Percentiles rank a stretch among this genome's conserved stretches.
phyloP scores from a whole-genome alignment of 2,113 vertebrate species.

The Mionectes macconnelli region DNA sequence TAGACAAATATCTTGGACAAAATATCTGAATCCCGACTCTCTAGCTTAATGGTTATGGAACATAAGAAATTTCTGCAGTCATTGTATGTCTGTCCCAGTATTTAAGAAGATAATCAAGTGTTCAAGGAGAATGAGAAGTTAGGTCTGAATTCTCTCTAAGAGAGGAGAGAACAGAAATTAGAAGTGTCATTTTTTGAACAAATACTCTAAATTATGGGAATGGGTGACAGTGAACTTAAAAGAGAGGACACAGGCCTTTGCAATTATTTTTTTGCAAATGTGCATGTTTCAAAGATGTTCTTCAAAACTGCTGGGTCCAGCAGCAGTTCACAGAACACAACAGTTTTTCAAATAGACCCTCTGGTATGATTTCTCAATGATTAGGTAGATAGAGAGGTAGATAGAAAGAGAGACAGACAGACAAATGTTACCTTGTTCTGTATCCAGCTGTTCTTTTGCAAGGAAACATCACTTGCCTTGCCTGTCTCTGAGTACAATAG shows the following conservation, averaged over 20 bases:
- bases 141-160: background rate
- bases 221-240: background rate
- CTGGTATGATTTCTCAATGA: background rate
- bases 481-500: background rate
- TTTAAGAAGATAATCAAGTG: background rate
- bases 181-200: background rate
- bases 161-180: background rate
- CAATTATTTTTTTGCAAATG: background rate
- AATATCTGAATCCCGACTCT: background rate
- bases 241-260: background rate
- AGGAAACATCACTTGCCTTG: background rate
- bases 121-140: background rate
- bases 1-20: background rate
- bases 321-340: background rate
- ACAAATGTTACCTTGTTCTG: background rate
- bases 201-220: background rate
- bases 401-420: background rate
- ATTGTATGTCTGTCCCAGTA: background rate
- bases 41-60: background rate
- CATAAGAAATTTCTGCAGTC: background rate
- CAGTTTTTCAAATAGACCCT: background rate
- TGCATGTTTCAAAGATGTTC: background rate
- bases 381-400: background rate
- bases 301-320: background rate
- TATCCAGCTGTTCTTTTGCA: background rate